Conservation (phyloP, 2,113 vertebrate species). For the Tyrannus savana region DNA sequence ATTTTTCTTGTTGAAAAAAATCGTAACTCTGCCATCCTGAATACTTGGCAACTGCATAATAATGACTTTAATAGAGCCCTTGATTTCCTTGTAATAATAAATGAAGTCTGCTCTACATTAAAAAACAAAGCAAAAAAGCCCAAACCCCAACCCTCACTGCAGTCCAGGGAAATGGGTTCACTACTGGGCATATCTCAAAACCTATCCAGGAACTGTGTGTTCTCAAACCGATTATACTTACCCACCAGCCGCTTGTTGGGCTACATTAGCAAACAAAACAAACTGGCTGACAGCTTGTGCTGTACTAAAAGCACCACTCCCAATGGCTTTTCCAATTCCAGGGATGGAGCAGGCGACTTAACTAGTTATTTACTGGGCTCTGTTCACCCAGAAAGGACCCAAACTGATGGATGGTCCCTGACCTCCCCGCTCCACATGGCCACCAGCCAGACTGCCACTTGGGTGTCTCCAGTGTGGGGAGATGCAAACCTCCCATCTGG, state of each 20-base stretch:
- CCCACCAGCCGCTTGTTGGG: conserved; percentile 11
- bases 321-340: conserved; percentile 23
- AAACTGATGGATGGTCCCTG: conserved; percentile 41
- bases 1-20: neutral
- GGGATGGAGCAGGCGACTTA: neutral
- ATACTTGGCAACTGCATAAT: neutral
- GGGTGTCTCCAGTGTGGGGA: conserved; percentile 1
- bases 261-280: conserved; percentile 57
- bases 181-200: neutral
- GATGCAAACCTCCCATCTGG: conserved; percentile 29
- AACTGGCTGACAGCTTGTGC: neutral
- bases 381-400: conserved; percentile 28
- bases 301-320: neutral
- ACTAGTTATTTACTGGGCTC: conserved; percentile 11
- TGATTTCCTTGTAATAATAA: neutral
- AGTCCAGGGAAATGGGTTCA: conserved; percentile 13
- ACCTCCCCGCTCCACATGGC: neutral
- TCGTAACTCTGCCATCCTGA: neutral
- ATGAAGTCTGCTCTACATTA: conserved; percentile 10
- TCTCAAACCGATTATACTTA: neutral
- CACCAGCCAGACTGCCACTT: conserved; percentile 24
- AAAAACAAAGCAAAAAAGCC: conserved; percentile 37
- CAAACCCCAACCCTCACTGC: neutral
- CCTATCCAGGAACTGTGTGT: conserved; percentile 31
- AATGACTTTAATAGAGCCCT: neutral